These are phyloP conservation scores for Oncorhynchus tshawytscha DNA, from an alignment of 2,113 vertebrate species.

Conservation along the genomic window DNA sequence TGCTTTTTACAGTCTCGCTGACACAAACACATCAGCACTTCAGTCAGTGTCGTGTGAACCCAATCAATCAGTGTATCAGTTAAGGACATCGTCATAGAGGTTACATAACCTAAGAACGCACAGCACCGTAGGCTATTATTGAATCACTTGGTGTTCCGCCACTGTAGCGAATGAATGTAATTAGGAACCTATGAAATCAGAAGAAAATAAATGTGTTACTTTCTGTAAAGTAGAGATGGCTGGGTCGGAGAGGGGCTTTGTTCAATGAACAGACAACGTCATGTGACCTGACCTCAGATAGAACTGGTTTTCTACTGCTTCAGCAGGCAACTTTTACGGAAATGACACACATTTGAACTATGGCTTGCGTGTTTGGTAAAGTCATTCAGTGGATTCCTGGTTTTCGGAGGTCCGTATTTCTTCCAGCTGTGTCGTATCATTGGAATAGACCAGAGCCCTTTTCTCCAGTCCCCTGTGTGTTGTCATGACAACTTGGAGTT, in stretches of 20 bases:
- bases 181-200: not conserved
- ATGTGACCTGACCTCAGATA: not conserved
- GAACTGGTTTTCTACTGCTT: conserved; percentile 40
- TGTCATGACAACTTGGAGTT: not conserved
- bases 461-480: not conserved
- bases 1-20: too few relatives aligned
- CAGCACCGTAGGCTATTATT: not conserved
- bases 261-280: not conserved
- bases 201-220: not conserved
- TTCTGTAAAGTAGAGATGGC: conserved; percentile 16
- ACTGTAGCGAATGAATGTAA: not conserved
- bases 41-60: too few relatives aligned
- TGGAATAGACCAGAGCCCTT: not conserved
- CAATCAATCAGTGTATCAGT: not conserved
- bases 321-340: conserved; percentile 6
- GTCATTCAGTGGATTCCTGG: not conserved
- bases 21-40: too few relatives aligned
- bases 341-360: not conserved
- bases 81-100: not conserved
- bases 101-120: not conserved
- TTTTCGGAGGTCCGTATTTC: not conserved
- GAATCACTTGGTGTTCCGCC: conserved; percentile 5
- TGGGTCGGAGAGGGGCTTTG: not conserved
- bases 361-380: not conserved
- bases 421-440: not conserved